phyloP scores from a whole-genome alignment of 2,113 vertebrate genomes.

The Astur gentilis region DNA sequence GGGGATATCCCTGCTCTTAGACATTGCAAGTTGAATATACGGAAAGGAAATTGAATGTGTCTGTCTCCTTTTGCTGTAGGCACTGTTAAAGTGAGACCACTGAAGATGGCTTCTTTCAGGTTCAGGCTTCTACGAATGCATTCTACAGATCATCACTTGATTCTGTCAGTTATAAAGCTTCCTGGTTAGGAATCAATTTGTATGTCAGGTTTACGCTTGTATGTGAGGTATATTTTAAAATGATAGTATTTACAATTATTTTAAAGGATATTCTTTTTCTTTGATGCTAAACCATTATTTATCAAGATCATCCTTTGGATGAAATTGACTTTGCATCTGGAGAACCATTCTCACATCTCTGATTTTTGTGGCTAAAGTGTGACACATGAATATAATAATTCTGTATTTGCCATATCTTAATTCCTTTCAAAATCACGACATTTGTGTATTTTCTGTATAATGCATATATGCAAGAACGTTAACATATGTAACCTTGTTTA shows the following conservation, averaged over 20 bases:
- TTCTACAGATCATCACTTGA: background rate
- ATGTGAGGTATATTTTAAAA: background rate
- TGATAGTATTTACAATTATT: background rate
- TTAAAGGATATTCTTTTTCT: background rate
- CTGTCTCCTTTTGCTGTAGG: background rate
- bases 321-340: background rate
- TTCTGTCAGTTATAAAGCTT: conserved; percentile 10
- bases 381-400: background rate
- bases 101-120: background rate
- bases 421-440: background rate
- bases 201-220: background rate
- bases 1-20: background rate
- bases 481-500: background rate
- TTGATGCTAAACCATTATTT: background rate
- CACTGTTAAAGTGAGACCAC: background rate
- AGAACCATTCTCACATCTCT: background rate
- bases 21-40: background rate
- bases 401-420: background rate
- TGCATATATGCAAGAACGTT: background rate
- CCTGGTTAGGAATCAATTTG: background rate
- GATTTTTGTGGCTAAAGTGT: background rate
- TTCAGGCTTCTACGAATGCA: background rate
- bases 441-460: background rate
- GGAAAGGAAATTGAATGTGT: background rate
- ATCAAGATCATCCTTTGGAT: background rate